Evolutionary conservation across 2,113 vertebrate species (phyloP).

Genomic region (Laticauda colubrina): DNA sequence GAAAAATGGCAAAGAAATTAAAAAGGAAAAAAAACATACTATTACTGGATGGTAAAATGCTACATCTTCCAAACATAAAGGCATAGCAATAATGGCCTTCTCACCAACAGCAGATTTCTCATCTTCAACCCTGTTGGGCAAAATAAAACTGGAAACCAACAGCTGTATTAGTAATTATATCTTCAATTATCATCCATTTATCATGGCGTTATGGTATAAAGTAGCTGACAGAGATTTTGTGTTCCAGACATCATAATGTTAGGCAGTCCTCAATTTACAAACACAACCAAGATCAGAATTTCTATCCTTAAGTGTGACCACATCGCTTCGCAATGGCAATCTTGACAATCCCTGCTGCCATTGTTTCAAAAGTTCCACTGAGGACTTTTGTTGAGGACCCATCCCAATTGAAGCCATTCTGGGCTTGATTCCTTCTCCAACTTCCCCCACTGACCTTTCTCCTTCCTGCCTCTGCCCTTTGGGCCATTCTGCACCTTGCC

Average conservation of each 20-base stretch:
- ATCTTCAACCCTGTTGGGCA: conserved; percentile 9
- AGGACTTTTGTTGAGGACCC: neutral
- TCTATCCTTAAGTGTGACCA: neutral
- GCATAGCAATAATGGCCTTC: neutral
- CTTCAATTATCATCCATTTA: neutral
- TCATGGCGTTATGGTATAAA: neutral
- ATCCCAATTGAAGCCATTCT: neutral
- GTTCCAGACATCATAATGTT: neutral
- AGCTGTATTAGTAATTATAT: neutral
- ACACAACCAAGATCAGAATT: neutral
- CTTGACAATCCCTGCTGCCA: neutral
- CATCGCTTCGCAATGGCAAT: neutral
- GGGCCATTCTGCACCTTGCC: neutral
- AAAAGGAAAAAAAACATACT: neutral
- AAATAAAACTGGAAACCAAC: conserved; percentile 8
- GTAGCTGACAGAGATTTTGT: neutral
- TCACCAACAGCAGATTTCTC: neutral
- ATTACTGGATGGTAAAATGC: conserved; percentile 20
- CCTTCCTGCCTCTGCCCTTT: neutral
- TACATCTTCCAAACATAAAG: conserved; percentile 19
- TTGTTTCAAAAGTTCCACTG: neutral
- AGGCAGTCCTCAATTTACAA: neutral
- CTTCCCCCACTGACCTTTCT: neutral
- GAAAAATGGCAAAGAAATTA: neutral
- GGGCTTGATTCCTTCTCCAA: neutral